Conservation (phyloP, 1,140 invertebrate species). For the Bombus pyrosoma region DNA sequence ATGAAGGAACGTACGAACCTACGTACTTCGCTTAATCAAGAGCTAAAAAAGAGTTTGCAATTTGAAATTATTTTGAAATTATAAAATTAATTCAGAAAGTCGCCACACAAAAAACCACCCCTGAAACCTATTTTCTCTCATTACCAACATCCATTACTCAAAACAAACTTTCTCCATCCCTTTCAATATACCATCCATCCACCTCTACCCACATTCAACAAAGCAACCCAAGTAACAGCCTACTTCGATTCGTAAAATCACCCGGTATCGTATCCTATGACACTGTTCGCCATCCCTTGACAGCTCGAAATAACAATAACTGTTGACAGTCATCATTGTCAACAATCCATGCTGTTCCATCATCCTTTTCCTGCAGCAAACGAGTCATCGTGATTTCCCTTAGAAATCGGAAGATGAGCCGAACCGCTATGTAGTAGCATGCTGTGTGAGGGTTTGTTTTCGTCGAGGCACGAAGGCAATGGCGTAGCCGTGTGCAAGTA, state of each 20-base stretch:
- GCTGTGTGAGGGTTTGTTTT: conserved; percentile 13
- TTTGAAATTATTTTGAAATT: no score
- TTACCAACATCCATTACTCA: background rate
- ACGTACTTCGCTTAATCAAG: no score
- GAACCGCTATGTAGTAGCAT: background rate
- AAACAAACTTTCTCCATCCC: no score
- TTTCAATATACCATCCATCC: background rate
- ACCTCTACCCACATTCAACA: background rate
- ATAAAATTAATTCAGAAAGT: background rate
- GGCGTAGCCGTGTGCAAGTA: conserved; percentile 37
- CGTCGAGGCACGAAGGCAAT: conserved; percentile 19
- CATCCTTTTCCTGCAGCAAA: background rate
- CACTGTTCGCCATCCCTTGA: background rate
- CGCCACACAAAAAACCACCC: background rate
- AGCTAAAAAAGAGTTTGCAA: no score
- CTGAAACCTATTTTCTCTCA: background rate
- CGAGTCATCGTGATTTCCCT: conserved; percentile 1
- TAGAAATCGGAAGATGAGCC: background rate
- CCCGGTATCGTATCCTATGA: background rate
- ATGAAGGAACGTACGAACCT: no score
- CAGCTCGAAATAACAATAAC: conserved; percentile 1
- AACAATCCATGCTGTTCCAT: background rate
- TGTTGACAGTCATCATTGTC: conserved; percentile 11
- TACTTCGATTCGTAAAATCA: conserved; percentile 1
- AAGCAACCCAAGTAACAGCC: background rate